These are phyloP conservation scores for Acrobasis consociella DNA, from an alignment of 2,888 invertebrate species.

Conservation along the genomic window DNA sequence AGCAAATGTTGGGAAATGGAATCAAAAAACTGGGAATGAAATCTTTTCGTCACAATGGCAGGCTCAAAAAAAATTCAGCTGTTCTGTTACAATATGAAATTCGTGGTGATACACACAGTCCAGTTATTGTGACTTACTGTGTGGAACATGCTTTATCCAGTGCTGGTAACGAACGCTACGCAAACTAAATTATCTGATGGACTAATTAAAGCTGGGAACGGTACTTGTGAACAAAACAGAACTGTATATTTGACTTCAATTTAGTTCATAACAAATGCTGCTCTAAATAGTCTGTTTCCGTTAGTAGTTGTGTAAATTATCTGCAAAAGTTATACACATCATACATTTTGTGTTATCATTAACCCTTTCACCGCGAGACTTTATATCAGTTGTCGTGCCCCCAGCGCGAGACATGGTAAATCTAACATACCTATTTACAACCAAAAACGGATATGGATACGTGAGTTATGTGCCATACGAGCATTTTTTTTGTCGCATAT, in stretches of 20 bases:
- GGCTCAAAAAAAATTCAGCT: too few species aligned
- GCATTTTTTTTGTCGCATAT: too few species aligned
- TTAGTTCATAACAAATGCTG: constrained; percentile 15
- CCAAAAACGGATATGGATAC: too few species aligned
- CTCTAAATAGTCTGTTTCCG: neutral
- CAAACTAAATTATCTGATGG: constrained; percentile 73
- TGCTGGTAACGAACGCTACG: constrained; percentile 65
- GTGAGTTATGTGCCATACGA: too few species aligned
- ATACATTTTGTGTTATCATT: neutral
- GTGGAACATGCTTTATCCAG: constrained; percentile 48
- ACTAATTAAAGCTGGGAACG: constrained; percentile 64
- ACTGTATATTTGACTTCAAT: constrained; percentile 26
- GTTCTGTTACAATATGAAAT: too few species aligned
- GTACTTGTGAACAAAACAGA: constrained; percentile 55
- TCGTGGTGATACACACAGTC: too few species aligned
- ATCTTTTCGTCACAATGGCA: too few species aligned
- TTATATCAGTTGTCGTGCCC: too few species aligned
- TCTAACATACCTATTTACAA: too few species aligned
- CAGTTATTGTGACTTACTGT: constrained; percentile 40
- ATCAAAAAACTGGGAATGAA: too few species aligned
- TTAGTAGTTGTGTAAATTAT: neutral
- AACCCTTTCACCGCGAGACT: too few species aligned
- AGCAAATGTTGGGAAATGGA: constrained; percentile 56
- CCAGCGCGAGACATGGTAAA: too few species aligned
- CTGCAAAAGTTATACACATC: neutral